Conservation (phyloP, 2,888 invertebrate species). For the Lamellibrachia satsuma region DNA sequence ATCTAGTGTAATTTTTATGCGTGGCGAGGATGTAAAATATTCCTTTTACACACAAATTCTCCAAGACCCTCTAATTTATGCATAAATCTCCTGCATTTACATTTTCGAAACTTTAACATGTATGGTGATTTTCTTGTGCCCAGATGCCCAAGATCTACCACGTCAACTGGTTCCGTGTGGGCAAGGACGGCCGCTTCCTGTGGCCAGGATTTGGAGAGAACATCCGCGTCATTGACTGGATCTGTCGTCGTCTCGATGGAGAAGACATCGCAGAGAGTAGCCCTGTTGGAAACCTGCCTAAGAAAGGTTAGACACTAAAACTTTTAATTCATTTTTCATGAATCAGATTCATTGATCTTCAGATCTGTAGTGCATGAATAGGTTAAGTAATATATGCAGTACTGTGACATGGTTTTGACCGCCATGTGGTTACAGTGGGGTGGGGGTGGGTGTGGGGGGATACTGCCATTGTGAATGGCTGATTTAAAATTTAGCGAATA, state of each 20-base stretch:
- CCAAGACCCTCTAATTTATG: too few relatives aligned
- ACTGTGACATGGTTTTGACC: slow-evolving; percentile 24
- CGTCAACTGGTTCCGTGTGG: slow-evolving; percentile 53
- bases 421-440: too few relatives aligned
- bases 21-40: too few relatives aligned
- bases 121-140: background rate
- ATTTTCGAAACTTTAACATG: background rate
- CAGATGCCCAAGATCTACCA: slow-evolving; percentile 51
- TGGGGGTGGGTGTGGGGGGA: too few relatives aligned
- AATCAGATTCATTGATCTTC: too few relatives aligned
- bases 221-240: slow-evolving; percentile 52
- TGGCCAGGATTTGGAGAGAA: slow-evolving; percentile 56
- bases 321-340: background rate
- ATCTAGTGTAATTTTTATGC: too few relatives aligned
- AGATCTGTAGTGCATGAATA: too few relatives aligned
- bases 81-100: too few relatives aligned
- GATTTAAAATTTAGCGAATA: too few relatives aligned
- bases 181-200: slow-evolving; percentile 42
- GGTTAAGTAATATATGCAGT: background rate
- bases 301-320: slow-evolving; percentile 30
- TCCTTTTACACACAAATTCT: too few relatives aligned
- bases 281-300: slow-evolving; percentile 44
- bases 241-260: slow-evolving; percentile 44
- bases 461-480: too few relatives aligned
- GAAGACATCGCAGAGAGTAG: slow-evolving; percentile 73